A percentile compares a stretch with the other conserved stretches of the same genome.
These are phyloP conservation scores for Cinclus mexicanus DNA, from an alignment of 2,113 vertebrate species.

Conservation along the genomic window DNA sequence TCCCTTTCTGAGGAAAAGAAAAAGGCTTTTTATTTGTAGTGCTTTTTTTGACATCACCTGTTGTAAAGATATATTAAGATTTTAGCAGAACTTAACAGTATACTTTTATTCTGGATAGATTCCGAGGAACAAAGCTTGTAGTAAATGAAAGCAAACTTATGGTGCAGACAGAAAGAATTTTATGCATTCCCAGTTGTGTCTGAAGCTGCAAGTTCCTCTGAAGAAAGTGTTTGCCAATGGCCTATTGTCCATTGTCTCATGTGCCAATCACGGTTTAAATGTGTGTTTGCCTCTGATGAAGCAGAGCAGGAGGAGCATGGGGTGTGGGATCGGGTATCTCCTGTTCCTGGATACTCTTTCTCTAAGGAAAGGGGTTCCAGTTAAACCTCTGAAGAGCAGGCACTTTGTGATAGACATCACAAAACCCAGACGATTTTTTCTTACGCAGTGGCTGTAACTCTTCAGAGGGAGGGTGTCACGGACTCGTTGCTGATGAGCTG, in stretches of 20 bases:
- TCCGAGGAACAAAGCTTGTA: background rate
- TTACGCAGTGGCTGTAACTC: background rate
- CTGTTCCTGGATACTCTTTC: background rate
- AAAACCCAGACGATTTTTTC: background rate
- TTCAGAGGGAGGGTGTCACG: background rate
- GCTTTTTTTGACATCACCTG: background rate
- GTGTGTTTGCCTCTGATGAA: background rate
- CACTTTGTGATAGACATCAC: background rate
- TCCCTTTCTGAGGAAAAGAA: background rate
- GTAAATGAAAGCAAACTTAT: background rate
- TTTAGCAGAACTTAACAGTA: background rate
- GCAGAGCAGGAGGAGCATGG: fast-evolving
- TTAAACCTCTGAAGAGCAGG: background rate
- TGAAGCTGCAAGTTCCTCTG: background rate
- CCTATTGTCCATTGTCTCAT: background rate
- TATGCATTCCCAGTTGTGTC: background rate
- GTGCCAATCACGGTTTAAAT: background rate
- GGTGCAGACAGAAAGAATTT: background rate
- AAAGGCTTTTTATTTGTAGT: background rate
- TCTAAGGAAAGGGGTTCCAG: background rate
- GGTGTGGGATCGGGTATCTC: background rate
- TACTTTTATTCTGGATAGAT: background rate
- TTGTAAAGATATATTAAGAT: background rate
- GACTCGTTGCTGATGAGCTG: background rate
- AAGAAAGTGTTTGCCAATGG: background rate